Evolutionary conservation across 2,888 invertebrate species (phyloP).

Genomic region (Phaonia tiefii): DNA sequence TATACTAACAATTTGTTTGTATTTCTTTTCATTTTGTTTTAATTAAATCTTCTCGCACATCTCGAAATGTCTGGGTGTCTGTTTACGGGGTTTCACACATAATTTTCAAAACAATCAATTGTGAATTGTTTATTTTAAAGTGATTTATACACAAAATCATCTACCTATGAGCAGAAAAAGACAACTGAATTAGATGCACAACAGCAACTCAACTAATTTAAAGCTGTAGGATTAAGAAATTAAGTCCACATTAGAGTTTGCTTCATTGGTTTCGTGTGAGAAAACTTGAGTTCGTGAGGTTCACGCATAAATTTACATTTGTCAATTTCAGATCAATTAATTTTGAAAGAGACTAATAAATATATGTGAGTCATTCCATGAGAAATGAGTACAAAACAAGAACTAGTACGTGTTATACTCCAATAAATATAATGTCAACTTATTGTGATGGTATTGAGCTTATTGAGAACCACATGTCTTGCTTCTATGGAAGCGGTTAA

Average conservation of each 20-base stretch:
- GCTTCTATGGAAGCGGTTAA: too few relatives aligned
- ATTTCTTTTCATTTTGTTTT: background rate
- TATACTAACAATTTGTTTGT: background rate
- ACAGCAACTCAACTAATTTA: background rate
- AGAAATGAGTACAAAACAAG: too few relatives aligned
- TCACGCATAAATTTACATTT: constrained; percentile 9
- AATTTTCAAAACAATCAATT: constrained; percentile 54
- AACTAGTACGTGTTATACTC: too few relatives aligned
- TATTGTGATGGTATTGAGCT: too few relatives aligned
- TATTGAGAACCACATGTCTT: too few relatives aligned
- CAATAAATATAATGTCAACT: too few relatives aligned
- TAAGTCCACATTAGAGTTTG: too few relatives aligned
- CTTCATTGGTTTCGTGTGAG: background rate
- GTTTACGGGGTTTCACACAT: constrained; percentile 48
- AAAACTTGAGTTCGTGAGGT: background rate
- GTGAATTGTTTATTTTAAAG: constrained; percentile 41
- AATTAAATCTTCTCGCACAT: constrained; percentile 3
- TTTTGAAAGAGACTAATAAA: too few relatives aligned
- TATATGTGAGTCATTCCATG: too few relatives aligned
- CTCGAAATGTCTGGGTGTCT: background rate
- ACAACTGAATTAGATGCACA: background rate
- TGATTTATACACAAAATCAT: background rate
- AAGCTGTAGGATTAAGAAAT: background rate
- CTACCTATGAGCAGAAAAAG: background rate
- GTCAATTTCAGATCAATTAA: background rate